These are phyloP conservation scores for Rallus crepitans DNA, from an alignment of 2,797 vertebrate genomes.

Conservation along the genomic window DNA sequence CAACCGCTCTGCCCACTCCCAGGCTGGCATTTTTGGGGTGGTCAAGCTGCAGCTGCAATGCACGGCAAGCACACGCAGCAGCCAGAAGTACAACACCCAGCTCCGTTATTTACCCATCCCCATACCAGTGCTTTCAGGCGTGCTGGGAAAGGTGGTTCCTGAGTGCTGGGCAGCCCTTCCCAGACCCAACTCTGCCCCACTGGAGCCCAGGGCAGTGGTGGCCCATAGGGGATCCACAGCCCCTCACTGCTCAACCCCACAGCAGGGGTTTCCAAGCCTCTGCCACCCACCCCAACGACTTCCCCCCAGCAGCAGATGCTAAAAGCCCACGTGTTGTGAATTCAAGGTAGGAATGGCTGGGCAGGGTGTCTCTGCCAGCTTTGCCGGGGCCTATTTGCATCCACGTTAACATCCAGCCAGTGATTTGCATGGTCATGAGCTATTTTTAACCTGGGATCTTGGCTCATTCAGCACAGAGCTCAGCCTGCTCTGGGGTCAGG, in stretches of 20 bases:
- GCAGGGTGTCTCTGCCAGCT: neutral
- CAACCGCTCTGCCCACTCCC: neutral
- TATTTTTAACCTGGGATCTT: slow-evolving; percentile 45
- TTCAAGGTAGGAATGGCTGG: neutral
- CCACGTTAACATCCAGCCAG: neutral
- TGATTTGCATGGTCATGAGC: slow-evolving; percentile 40
- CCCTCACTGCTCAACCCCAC: accelerated
- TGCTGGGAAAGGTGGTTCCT: neutral
- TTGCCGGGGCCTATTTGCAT: slow-evolving; percentile 32
- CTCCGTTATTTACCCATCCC: neutral
- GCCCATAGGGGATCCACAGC: neutral
- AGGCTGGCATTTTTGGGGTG: neutral
- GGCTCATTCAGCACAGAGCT: neutral
- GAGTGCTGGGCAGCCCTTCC: accelerated
- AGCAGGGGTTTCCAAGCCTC: accelerated
- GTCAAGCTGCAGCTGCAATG: neutral
- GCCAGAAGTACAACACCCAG: accelerated
- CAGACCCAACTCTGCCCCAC: neutral
- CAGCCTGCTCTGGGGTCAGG: neutral
- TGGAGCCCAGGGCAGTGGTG: neutral
- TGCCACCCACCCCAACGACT: neutral
- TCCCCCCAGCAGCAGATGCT: neutral
- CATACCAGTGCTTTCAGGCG: accelerated
- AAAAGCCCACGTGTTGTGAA: neutral
- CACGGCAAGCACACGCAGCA: accelerated